Percentiles rank a stretch among this genome's conserved stretches.
These are phyloP conservation scores for Brachionus manjavacas DNA, from an alignment of 1,140 invertebrate species.

Conservation along the genomic window DNA sequence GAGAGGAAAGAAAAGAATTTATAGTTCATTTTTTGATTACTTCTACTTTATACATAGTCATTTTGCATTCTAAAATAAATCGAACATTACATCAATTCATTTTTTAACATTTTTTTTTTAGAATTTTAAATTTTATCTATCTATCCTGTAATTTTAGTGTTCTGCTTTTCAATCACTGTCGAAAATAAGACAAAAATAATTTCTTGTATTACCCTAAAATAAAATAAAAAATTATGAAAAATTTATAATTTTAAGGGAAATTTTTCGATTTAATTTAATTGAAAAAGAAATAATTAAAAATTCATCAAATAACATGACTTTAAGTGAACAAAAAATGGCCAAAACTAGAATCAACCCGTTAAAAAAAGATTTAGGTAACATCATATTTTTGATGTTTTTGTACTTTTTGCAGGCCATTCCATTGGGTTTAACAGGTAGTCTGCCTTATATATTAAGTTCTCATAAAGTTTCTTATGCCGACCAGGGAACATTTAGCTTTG, in stretches of 20 bases:
- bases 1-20: too few species aligned
- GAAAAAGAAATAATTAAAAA: not conserved
- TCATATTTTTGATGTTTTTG: constrained; percentile 68
- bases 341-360: not conserved
- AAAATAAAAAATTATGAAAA: not conserved
- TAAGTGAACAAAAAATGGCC: not conserved
- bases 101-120: too few species aligned
- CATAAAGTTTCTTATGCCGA: constrained; percentile 7
- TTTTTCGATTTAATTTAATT: not conserved
- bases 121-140: too few species aligned
- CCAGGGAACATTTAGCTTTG: constrained; percentile 94
- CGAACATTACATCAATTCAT: too few species aligned
- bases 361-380: not conserved
- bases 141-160: too few species aligned
- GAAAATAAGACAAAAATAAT: not conserved
- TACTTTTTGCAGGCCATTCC: constrained; percentile 90
- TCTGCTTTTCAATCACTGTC: too few species aligned
- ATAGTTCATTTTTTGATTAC: too few species aligned
- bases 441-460: constrained; percentile 77
- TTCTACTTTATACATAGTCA: constrained; percentile 78
- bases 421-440: constrained; percentile 79
- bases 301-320: not conserved
- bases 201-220: not conserved
- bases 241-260: not conserved
- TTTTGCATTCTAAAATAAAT: too few species aligned